phyloP scores from a whole-genome alignment of 2,797 vertebrate species.

The Darevskia nairensis region DNA sequence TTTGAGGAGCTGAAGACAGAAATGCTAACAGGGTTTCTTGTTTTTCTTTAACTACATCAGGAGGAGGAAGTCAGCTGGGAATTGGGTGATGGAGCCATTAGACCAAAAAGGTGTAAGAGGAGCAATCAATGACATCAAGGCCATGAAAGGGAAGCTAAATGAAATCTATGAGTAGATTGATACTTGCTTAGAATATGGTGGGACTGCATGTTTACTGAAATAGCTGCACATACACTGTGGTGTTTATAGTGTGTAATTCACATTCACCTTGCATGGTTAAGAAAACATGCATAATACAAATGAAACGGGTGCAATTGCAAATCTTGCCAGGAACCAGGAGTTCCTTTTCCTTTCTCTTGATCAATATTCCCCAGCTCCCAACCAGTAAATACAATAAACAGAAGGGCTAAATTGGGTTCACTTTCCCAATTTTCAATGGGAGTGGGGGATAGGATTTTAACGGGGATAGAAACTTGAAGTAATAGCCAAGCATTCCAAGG shows the following conservation, averaged over 20 bases:
- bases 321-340: background rate
- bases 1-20: background rate
- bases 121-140: slow-evolving; percentile 4
- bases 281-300: background rate
- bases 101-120: background rate
- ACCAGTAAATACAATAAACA: background rate
- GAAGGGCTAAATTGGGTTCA: background rate
- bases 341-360: background rate
- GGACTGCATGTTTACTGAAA: background rate
- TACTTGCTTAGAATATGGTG: background rate
- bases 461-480: background rate
- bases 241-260: no score
- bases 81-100: background rate
- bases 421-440: background rate
- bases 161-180: background rate
- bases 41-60: background rate
- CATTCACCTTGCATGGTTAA: background rate
- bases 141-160: background rate
- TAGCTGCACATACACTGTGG: no score
- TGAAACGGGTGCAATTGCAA: background rate
- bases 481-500: background rate
- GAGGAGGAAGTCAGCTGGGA: background rate
- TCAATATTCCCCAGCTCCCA: background rate
- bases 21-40: background rate
- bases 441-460: background rate